phyloP scores from a whole-genome alignment of 2,888 invertebrate genomes.

The Crepidodera aurea region DNA sequence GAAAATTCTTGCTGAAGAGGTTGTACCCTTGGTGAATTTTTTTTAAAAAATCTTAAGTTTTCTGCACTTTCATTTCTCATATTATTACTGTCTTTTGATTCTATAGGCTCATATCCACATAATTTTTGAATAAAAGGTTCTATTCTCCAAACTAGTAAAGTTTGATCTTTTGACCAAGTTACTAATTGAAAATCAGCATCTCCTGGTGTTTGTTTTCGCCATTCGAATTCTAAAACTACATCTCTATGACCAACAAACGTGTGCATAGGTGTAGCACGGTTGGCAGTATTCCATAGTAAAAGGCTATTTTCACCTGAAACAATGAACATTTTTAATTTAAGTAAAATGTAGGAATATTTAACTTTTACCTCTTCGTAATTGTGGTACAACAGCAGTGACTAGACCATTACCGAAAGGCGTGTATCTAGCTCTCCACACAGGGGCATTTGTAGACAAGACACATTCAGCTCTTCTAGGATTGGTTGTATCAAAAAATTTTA shows the following conservation, averaged over 20 bases:
- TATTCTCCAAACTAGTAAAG: constrained; percentile 88
- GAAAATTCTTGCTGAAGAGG: constrained; percentile 80
- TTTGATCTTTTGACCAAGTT: constrained; percentile 96
- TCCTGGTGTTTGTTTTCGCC: constrained; percentile 75
- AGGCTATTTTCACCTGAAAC: constrained; percentile 76
- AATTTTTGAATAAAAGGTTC: constrained; percentile 85
- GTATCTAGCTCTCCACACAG: constrained; percentile 85
- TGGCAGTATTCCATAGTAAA: constrained; percentile 77
- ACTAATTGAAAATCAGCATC: constrained; percentile 81
- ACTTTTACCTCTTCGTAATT: constrained; percentile 73
- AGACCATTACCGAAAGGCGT: constrained; percentile 92
- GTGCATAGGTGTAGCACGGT: constrained; percentile 80
- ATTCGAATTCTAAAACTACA: constrained; percentile 94
- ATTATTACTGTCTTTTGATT: constrained; percentile 41
- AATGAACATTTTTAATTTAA: neutral
- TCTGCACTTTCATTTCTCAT: constrained; percentile 33
- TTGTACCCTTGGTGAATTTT: constrained; percentile 63
- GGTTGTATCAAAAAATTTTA: constrained; percentile 92
- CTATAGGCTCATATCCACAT: constrained; percentile 76
- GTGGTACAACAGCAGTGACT: constrained; percentile 91
- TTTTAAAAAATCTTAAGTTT: constrained; percentile 41
- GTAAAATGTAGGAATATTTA: no score
- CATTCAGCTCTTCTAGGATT: constrained; percentile 86
- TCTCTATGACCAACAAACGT: constrained; percentile 94
- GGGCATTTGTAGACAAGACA: constrained; percentile 82